Conservation (phyloP, 2,113 vertebrate genomes). For the Sebastes fasciatus region DNA sequence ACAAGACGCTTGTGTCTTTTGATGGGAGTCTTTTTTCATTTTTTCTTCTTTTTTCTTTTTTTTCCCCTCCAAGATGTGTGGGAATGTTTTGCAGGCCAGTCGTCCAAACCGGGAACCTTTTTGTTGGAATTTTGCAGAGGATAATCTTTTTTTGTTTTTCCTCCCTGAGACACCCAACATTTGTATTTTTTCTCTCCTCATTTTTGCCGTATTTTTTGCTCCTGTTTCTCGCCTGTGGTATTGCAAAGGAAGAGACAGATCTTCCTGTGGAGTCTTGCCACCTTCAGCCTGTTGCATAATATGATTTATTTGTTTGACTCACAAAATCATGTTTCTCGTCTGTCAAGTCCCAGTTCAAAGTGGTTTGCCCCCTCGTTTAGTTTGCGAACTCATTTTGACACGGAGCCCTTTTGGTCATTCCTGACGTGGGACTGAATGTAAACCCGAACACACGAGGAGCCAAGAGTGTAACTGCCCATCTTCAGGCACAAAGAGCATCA, state of each 20-base stretch:
- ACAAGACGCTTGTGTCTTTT: slow-evolving; percentile 69
- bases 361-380: neutral
- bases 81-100: slow-evolving; percentile 53
- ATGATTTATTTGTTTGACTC: slow-evolving; percentile 38
- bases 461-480: slow-evolving; percentile 38
- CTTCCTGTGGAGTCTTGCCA: slow-evolving; percentile 43
- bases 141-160: slow-evolving; percentile 13
- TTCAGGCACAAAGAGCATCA: slow-evolving; percentile 49
- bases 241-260: slow-evolving; percentile 35
- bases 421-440: slow-evolving; percentile 77
- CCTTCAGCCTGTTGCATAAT: neutral
- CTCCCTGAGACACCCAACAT: slow-evolving; percentile 45
- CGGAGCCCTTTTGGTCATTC: slow-evolving; percentile 50
- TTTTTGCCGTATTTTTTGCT: slow-evolving; percentile 20
- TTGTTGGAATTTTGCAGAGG: slow-evolving; percentile 59
- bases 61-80: slow-evolving; percentile 18
- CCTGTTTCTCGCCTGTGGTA: slow-evolving; percentile 11
- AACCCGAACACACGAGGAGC: slow-evolving; percentile 57
- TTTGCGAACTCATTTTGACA: slow-evolving; percentile 47
- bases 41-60: neutral
- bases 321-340: slow-evolving; percentile 18
- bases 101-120: slow-evolving; percentile 43
- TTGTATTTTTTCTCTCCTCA: slow-evolving; percentile 62
- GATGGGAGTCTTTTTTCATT: slow-evolving; percentile 51
- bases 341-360: slow-evolving; percentile 25